phyloP scores from a whole-genome alignment of 2,888 invertebrate genomes.

The Diadromus collaris region DNA sequence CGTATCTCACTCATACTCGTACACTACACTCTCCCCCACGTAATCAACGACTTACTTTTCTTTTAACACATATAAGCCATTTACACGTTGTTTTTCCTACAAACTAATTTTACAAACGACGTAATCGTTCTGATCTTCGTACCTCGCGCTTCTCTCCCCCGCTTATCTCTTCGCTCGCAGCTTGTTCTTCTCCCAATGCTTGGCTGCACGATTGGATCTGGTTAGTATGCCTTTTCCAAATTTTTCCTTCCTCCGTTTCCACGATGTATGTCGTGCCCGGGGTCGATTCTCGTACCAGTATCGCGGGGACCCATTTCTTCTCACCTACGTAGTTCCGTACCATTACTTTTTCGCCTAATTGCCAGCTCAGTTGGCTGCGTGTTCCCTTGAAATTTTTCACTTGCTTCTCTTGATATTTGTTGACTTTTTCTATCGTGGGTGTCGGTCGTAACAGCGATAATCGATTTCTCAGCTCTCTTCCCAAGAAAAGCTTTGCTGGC shows the following conservation, averaged over 20 bases:
- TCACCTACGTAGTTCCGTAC: background rate
- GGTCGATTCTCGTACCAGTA: background rate
- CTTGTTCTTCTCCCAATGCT: background rate
- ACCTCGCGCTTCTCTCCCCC: background rate
- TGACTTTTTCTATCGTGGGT: background rate
- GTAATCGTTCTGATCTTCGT: background rate
- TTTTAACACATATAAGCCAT: too few relatives aligned
- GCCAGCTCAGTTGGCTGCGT: background rate
- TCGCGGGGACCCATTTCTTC: background rate
- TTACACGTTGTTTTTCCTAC: too few relatives aligned
- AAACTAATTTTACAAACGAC: background rate
- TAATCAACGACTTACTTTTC: too few relatives aligned
- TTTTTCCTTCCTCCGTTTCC: background rate
- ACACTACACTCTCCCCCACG: too few relatives aligned
- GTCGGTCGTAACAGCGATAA: background rate
- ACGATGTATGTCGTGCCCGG: background rate
- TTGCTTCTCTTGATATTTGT: background rate
- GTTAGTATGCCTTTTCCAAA: background rate
- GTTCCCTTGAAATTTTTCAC: background rate
- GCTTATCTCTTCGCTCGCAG: background rate
- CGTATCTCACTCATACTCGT: too few relatives aligned
- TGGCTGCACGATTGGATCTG: background rate
- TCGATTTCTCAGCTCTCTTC: background rate
- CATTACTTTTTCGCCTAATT: background rate
- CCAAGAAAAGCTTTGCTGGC: slow-evolving; percentile 2